These are phyloP conservation scores for Moxostoma hubbsi DNA, from an alignment of 2,797 vertebrate species.

Conservation along the genomic window DNA sequence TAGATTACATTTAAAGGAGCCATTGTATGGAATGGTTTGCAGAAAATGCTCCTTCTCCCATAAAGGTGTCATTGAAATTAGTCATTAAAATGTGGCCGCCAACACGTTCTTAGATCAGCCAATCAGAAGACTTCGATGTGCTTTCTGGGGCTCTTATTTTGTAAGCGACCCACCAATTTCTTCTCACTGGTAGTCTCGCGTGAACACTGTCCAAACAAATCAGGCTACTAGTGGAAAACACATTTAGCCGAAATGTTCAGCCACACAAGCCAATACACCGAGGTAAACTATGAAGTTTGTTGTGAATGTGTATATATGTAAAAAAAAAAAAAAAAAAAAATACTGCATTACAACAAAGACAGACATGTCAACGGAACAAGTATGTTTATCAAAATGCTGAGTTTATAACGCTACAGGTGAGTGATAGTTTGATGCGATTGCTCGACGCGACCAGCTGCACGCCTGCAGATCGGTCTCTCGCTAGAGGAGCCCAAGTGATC, in stretches of 20 bases:
- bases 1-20: no score
- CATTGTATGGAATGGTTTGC: no score
- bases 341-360: background rate
- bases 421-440: background rate
- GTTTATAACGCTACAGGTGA: conserved; percentile 5
- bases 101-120: no score
- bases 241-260: conserved; percentile 31
- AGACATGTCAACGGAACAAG: background rate
- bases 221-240: background rate
- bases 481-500: conserved; percentile 38
- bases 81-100: no score
- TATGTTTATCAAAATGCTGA: background rate
- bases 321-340: no score
- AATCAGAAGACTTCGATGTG: no score
- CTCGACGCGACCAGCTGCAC: conserved; percentile 12
- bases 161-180: background rate
- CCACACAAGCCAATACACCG: conserved; percentile 10
- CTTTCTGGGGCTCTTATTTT: conserved; percentile 1
- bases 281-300: conserved; percentile 19
- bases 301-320: background rate
- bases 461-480: conserved; percentile 4
- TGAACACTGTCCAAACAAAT: background rate
- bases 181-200: conserved; percentile 17
- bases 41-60: no score
- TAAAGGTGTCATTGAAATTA: no score